Conservation (phyloP, 1,140 invertebrate genomes). For the Cherax destructor region DNA sequence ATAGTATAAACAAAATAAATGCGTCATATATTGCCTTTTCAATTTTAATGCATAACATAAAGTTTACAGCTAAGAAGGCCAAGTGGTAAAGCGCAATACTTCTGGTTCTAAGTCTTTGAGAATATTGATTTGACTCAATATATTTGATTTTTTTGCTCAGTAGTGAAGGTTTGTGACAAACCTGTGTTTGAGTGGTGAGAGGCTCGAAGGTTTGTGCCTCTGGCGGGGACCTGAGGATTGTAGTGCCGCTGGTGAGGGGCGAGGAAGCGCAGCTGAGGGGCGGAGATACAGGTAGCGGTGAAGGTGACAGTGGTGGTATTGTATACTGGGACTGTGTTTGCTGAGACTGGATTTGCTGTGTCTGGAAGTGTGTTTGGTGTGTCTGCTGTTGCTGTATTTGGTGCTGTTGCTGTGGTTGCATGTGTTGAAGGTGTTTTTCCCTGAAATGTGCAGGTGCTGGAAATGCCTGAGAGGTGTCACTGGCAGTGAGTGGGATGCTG, state of each 20-base stretch:
- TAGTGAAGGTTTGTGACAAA: neutral
- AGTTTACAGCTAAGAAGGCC: too few species aligned
- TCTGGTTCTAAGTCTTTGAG: too few species aligned
- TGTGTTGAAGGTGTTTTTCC: constrained; percentile 63
- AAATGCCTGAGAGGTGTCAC: constrained; percentile 75
- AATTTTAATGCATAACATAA: too few species aligned
- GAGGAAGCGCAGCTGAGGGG: constrained; percentile 74
- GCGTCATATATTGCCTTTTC: too few species aligned
- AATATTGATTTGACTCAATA: too few species aligned
- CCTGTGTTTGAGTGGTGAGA: constrained; percentile 54
- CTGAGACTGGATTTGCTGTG: constrained; percentile 78
- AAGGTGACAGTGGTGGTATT: constrained; percentile 78
- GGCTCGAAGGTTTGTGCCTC: constrained; percentile 60
- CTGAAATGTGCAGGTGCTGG: constrained; percentile 71
- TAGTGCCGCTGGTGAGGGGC: constrained; percentile 77
- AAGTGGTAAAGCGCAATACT: too few species aligned
- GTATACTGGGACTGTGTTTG: constrained; percentile 79
- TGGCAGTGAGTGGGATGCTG: constrained; percentile 59
- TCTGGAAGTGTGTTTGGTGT: constrained; percentile 74
- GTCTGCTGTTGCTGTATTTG: constrained; percentile 72
- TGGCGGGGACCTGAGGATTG: constrained; percentile 73
- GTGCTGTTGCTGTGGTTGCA: constrained; percentile 74
- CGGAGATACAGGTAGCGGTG: constrained; percentile 64
- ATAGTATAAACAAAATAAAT: too few species aligned
- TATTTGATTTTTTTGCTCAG: too few species aligned